These are phyloP conservation scores for Rhopalosiphum padi DNA, from an alignment of 1,140 invertebrate species.

Conservation along the genomic window DNA sequence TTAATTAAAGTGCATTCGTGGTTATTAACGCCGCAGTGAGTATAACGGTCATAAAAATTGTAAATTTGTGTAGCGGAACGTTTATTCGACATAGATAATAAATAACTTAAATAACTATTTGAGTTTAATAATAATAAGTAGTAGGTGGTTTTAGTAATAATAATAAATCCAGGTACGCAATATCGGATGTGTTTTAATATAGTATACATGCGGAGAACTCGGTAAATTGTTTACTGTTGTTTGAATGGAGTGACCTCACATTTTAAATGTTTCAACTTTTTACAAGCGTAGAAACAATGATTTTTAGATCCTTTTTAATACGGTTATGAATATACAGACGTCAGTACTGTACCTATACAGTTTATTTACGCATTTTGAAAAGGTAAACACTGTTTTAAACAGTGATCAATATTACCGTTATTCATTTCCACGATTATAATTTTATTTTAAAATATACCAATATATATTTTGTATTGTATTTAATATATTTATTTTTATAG, in stretches of 20 bases:
- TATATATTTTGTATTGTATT: no score
- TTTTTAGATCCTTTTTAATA: neutral
- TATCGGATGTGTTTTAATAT: neutral
- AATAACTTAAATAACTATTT: neutral
- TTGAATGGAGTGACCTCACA: neutral
- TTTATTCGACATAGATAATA: neutral
- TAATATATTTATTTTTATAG: neutral
- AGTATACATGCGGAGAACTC: neutral
- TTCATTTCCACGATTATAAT: neutral
- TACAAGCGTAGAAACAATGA: neutral
- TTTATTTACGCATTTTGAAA: no score
- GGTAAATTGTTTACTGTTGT: neutral
- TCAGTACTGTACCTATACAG: no score
- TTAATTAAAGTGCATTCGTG: neutral
- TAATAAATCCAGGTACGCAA: neutral
- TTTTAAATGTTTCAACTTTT: neutral
- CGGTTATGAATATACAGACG: no score
- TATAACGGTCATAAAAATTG: neutral
- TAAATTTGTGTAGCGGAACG: neutral
- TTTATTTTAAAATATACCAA: no score
- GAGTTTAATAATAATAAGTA: neutral
- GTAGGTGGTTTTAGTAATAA: neutral
- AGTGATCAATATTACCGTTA: neutral
- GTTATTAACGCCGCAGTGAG: neutral
- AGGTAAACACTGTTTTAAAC: neutral